A percentile compares a stretch with the other conserved stretches of the same genome.
These are phyloP conservation scores for Nansenia antarctica DNA, from an alignment of 2,113 vertebrate species.

Conservation along the genomic window DNA sequence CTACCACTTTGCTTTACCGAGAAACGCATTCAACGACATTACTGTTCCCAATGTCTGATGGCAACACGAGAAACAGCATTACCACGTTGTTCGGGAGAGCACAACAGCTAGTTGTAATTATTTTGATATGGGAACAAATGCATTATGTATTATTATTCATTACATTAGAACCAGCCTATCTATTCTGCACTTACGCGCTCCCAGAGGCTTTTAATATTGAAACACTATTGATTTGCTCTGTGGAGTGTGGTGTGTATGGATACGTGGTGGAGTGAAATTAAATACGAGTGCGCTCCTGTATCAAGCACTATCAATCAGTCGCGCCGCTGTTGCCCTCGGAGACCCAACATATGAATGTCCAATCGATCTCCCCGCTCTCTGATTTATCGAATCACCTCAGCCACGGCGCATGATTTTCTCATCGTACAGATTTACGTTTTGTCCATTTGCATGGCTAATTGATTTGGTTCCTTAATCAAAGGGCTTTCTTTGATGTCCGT, in stretches of 20 bases:
- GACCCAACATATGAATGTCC: neutral
- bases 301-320: constrained; percentile 14
- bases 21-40: neutral
- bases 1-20: too few species aligned
- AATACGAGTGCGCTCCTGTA: constrained; percentile 16
- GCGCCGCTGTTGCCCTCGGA: neutral
- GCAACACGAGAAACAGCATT: neutral
- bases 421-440: neutral
- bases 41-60: neutral
- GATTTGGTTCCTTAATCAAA: neutral
- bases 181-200: neutral
- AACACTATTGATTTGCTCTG: constrained; percentile 27
- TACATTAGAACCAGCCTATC: neutral
- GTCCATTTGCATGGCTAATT: neutral
- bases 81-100: neutral
- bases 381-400: neutral
- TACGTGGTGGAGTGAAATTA: constrained; percentile 25
- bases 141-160: neutral
- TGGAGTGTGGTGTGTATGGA: too few species aligned
- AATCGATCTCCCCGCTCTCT: constrained; percentile 7
- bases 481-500: neutral
- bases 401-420: neutral
- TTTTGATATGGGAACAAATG: neutral
- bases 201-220: constrained; percentile 24
- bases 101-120: neutral